phyloP scores from a whole-genome alignment of 2,113 vertebrate species.

The Nipponia nippon region DNA sequence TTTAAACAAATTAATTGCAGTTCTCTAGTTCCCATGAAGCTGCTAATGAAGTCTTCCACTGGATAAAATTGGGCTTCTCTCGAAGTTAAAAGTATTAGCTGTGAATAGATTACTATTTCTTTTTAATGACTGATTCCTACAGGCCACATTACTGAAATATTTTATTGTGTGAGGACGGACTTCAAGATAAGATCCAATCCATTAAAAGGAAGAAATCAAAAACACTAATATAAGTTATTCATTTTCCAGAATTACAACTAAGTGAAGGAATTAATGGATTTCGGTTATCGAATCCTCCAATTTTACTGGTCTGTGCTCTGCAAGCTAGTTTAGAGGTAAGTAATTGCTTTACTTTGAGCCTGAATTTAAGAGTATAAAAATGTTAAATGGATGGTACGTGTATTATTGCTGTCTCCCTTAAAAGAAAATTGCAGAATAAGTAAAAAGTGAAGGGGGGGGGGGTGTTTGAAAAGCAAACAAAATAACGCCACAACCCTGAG shows the following conservation, averaged over 20 bases:
- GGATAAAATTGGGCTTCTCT: conserved; percentile 31
- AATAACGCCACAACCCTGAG: neutral
- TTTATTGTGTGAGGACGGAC: neutral
- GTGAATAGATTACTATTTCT: conserved; percentile 26
- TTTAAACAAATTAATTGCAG: conserved; percentile 55
- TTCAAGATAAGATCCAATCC: conserved; percentile 30
- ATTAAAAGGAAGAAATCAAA: conserved; percentile 31
- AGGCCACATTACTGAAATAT: conserved; percentile 34
- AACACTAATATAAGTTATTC: conserved; percentile 35
- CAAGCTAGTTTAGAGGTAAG: conserved; percentile 94
- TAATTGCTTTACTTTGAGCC: conserved; percentile 5
- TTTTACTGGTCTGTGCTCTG: conserved; percentile 89
- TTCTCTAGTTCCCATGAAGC: conserved; percentile 33
- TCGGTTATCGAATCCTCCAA: conserved; percentile 92
- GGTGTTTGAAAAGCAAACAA: neutral
- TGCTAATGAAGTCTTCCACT: conserved; percentile 52
- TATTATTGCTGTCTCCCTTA: neutral
- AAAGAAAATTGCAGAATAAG: neutral
- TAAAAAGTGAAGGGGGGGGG: neutral
- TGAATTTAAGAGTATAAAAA: neutral
- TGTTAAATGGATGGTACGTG: neutral
- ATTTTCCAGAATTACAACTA: conserved; percentile 83
- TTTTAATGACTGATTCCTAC: conserved; percentile 32
- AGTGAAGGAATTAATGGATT: conserved; percentile 87
- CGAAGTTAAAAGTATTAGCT: conserved; percentile 20